Percentiles rank a stretch among this genome's conserved stretches.
phyloP scores from a whole-genome alignment of 2,888 invertebrate species.

The Perdita meconis region DNA sequence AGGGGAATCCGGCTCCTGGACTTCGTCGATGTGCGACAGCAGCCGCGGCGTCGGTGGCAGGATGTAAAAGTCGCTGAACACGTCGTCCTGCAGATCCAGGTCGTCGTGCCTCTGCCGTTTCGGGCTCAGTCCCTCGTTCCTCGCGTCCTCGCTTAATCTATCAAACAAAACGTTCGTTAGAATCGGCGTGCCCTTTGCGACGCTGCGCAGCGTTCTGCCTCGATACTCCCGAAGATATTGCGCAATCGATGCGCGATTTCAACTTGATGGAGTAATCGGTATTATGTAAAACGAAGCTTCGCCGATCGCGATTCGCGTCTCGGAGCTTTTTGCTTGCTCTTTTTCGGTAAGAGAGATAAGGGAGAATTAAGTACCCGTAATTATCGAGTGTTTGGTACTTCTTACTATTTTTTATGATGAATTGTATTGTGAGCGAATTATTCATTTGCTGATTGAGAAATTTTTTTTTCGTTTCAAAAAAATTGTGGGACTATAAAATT shows the following conservation, averaged over 20 bases:
- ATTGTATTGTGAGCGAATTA: too few relatives aligned
- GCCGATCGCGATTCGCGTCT: too few relatives aligned
- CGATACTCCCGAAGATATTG: constrained; percentile 7
- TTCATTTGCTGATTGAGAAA: too few relatives aligned
- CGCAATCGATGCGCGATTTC: constrained; percentile 20
- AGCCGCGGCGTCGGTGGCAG: constrained; percentile 88
- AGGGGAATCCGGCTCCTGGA: constrained; percentile 65
- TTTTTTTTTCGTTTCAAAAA: too few relatives aligned
- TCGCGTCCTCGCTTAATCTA: constrained; percentile 78
- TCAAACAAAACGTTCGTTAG: not conserved
- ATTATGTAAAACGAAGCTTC: constrained; percentile 47
- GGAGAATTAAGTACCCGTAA: too few relatives aligned
- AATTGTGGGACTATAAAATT: too few relatives aligned
- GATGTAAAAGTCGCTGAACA: constrained; percentile 89
- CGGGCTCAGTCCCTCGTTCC: constrained; percentile 72
- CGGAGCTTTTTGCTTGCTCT: too few relatives aligned
- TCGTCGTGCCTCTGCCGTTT: constrained; percentile 86
- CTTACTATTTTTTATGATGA: too few relatives aligned
- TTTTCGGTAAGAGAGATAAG: too few relatives aligned
- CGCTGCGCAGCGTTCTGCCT: not conserved
- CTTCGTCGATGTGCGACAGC: constrained; percentile 89
- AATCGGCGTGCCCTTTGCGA: not conserved
- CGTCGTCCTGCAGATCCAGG: constrained; percentile 89
- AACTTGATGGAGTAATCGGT: constrained; percentile 19
- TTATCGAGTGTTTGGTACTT: too few relatives aligned